Evolutionary conservation across 1,140 invertebrate genomes (phyloP), one percentile per base, ranked within the genome.

Genomic region (Microvelia longipes): DNA sequence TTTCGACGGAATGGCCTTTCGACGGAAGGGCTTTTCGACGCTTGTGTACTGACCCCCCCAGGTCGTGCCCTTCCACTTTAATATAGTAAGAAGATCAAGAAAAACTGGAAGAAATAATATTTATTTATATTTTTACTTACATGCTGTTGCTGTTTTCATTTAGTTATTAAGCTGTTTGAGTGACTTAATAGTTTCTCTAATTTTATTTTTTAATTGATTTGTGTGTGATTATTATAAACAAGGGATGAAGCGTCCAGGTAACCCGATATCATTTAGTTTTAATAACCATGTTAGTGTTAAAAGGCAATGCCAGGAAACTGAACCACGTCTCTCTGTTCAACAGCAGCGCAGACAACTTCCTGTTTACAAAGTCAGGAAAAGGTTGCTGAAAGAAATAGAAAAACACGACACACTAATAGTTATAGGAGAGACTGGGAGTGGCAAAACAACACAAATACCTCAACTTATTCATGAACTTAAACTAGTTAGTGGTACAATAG

Each of bases 401-500:
- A 80, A 79, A 65, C 75, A 85, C 72, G 80, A 81, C 50, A 90
- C 87, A 1, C 75, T 90, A 1, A 86, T 96, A 62, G 80, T 96
- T 19, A 88, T 96, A 74, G 92, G 92, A 5, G 93, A 95, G 80
- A 95, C 93, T 1, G 93, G 92, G 2, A 88, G 90, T 79, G 93
- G 91, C 0, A 96, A 95, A 81, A 94, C 91, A 0, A 96, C 93
- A 1, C 92, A 96, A 78, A 90, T 96, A 68, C 92, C 93, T 1
- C 92, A 93, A 78, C 85, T 87, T 73, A 80, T 92, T 5, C 81
- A 85, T 66, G 85, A 89, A 68, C 79, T 81, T 11, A 82, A 83
- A 28, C 75, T 88, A 28, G 78, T 83, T 26, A 80, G 78, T 67
- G 82, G 81, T 65, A 83, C 84, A 69, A 89, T 94, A 72, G 90